phyloP scores from a whole-genome alignment of 2,888 invertebrate species.

The Philaethria dido region DNA sequence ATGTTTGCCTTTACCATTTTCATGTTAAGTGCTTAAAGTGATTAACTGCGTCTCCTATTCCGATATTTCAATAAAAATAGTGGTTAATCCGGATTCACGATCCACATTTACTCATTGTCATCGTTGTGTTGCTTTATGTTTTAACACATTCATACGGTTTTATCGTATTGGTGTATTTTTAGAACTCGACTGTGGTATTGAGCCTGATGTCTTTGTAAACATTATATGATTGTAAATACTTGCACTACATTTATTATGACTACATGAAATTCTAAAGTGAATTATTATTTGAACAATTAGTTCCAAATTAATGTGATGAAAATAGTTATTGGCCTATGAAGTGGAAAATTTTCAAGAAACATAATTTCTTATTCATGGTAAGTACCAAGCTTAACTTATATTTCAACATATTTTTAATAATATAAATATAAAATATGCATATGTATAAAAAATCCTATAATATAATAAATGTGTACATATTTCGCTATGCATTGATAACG shows the following conservation, averaged over 20 bases:
- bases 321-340: slow-evolving; percentile 62
- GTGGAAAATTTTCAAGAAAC: slow-evolving; percentile 54
- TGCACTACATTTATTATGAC: slow-evolving; percentile 49
- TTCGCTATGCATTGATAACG: neutral
- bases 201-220: slow-evolving; percentile 74
- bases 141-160: slow-evolving; percentile 75
- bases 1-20: slow-evolving; percentile 33
- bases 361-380: slow-evolving; percentile 70
- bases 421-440: neutral
- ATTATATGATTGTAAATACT: slow-evolving; percentile 57
- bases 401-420: too few species aligned
- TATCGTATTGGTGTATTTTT: slow-evolving; percentile 80
- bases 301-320: slow-evolving; percentile 54
- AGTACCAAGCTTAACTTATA: slow-evolving; percentile 50
- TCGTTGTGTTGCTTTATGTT: slow-evolving; percentile 72
- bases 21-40: slow-evolving; percentile 22
- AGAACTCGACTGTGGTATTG: slow-evolving; percentile 72
- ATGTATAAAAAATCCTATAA: neutral
- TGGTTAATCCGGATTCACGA: slow-evolving; percentile 70
- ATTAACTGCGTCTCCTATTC: slow-evolving; percentile 13
- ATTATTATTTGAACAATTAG: slow-evolving; percentile 50
- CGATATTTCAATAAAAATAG: slow-evolving; percentile 45
- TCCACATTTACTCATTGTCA: slow-evolving; percentile 70
- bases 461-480: slow-evolving; percentile 2
- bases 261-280: slow-evolving; percentile 50